Conservation (phyloP, 35 echinoderm and acorn worm genomes). For the Nesometra sesokonis region DNA sequence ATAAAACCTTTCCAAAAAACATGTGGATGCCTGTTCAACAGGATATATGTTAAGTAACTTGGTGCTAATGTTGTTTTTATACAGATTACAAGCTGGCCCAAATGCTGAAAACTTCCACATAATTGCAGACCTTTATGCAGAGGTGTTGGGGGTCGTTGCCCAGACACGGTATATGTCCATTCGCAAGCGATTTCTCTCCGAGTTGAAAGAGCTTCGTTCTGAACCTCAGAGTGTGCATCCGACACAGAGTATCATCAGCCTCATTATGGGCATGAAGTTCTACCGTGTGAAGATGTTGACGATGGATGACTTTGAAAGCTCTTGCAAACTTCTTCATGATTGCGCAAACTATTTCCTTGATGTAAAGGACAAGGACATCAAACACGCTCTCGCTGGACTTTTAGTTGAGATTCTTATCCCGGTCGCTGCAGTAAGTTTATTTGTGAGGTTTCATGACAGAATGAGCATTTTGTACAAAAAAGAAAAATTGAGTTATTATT, state of each 20-base stretch:
- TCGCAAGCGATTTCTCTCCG: constrained; percentile 55
- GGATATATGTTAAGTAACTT: too few species aligned
- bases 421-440: constrained; percentile 94
- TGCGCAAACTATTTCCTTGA: constrained; percentile 97
- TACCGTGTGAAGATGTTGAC: constrained; percentile 93
- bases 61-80: neutral
- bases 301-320: constrained; percentile 86
- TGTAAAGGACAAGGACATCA: constrained; percentile 93
- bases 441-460: too few species aligned
- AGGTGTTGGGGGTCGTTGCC: constrained; percentile 80
- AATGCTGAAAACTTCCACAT: constrained; percentile 95
- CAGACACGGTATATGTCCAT: constrained; percentile 70
- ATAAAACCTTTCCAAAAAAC: too few species aligned
- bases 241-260: constrained; percentile 83
- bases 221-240: constrained; percentile 88
- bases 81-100: constrained; percentile 64
- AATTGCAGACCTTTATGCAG: constrained; percentile 89
- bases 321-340: constrained; percentile 80
- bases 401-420: constrained; percentile 88
- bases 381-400: constrained; percentile 82
- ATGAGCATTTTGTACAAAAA: too few species aligned
- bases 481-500: too few species aligned
- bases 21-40: too few species aligned
- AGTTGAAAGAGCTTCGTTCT: constrained; percentile 87
- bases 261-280: constrained; percentile 97